These are phyloP conservation scores for Xanthorhoe designata DNA, from an alignment of 2,888 invertebrate species.

Conservation along the genomic window DNA sequence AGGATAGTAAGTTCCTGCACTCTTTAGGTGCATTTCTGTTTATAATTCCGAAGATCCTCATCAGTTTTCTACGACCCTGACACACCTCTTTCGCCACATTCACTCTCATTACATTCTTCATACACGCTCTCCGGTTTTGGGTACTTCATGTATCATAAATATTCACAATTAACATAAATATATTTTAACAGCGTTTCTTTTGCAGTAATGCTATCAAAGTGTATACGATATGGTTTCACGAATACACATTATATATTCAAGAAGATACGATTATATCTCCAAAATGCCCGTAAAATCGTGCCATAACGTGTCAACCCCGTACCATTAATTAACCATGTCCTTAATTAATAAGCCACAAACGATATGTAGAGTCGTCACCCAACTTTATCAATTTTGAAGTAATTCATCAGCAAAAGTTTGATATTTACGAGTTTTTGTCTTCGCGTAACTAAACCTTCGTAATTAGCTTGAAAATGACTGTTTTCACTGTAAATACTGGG, in stretches of 20 bases:
- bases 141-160: no score
- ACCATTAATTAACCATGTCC: slow-evolving; percentile 46
- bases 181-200: no score
- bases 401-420: slow-evolving; percentile 35
- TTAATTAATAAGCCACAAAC: slow-evolving; percentile 38
- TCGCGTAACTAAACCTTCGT: slow-evolving; percentile 36
- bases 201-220: no score
- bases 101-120: no score
- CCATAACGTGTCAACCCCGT: slow-evolving; percentile 4
- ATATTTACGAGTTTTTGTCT: slow-evolving; percentile 39
- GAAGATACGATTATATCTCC: neutral
- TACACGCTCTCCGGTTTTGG: no score
- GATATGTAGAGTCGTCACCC: slow-evolving; percentile 27
- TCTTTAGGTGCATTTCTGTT: no score
- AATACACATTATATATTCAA: neutral
- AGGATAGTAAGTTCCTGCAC: no score
- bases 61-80: no score
- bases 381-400: slow-evolving; percentile 51
- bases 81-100: no score
- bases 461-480: slow-evolving; percentile 49
- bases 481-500: slow-evolving; percentile 26
- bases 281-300: neutral
- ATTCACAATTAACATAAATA: no score
- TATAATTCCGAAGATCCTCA: no score
- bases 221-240: no score